phyloP scores from a whole-genome alignment of 2,797 vertebrate species.

The Channallabes apus region DNA sequence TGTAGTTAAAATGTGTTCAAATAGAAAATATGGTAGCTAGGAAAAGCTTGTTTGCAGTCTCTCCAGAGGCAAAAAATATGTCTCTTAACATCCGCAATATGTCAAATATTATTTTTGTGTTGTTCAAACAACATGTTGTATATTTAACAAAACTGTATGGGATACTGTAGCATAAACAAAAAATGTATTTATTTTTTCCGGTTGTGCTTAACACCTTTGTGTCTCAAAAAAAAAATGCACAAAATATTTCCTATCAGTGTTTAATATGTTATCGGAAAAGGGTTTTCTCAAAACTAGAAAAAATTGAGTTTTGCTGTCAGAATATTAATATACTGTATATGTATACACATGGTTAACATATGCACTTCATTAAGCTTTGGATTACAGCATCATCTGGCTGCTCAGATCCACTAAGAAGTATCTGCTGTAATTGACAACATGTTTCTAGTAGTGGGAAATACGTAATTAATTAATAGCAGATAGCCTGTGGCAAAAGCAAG shows the following conservation, averaged over 20 bases:
- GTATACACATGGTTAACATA: conserved; percentile 9
- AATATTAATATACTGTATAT: background rate
- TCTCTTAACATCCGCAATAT: too few relatives aligned
- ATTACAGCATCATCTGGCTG: conserved; percentile 34
- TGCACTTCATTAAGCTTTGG: conserved; percentile 32
- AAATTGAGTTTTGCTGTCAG: background rate
- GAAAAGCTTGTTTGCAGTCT: too few relatives aligned
- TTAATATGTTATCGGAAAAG: background rate
- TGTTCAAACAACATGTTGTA: too few relatives aligned
- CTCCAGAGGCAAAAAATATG: too few relatives aligned
- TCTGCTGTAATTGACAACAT: conserved; percentile 35
- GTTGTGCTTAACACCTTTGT: too few relatives aligned
- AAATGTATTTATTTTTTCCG: too few relatives aligned
- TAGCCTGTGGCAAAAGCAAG: conserved; percentile 9
- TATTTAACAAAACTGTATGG: too few relatives aligned
- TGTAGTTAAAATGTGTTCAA: too few relatives aligned
- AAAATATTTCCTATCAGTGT: background rate
- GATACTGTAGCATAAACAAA: too few relatives aligned
- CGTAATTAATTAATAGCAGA: conserved; percentile 49
- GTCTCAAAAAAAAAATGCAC: too few relatives aligned
- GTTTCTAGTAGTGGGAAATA: conserved; percentile 16
- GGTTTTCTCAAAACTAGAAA: background rate
- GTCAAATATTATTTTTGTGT: too few relatives aligned
- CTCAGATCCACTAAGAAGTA: conserved; percentile 28
- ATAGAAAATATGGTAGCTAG: too few relatives aligned